Percentiles rank a stretch among this genome's conserved stretches.
Evolutionary conservation across 2,113 vertebrate species (phyloP).

Genomic region (Thymallus thymallus): DNA sequence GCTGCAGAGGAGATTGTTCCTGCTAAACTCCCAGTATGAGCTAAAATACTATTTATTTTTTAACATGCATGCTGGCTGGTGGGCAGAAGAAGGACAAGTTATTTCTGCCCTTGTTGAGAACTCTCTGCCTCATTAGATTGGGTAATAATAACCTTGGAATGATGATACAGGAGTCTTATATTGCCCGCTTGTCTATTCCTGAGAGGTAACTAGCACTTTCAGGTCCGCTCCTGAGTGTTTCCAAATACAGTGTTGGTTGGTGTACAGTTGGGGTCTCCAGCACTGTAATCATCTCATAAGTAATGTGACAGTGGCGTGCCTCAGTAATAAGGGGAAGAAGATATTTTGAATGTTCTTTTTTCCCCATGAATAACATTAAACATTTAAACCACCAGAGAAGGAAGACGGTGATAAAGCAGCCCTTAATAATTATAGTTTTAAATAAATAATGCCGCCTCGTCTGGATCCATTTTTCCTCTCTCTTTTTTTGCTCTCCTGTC

Average conservation of each 20-base stretch:
- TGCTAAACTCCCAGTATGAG: constrained; percentile 36
- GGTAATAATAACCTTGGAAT: constrained; percentile 39
- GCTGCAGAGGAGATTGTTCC: constrained; percentile 54
- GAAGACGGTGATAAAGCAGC: constrained; percentile 55
- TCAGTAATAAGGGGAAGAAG: constrained; percentile 42
- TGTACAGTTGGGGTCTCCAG: constrained; percentile 45
- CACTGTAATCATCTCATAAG: constrained; percentile 52
- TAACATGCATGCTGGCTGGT: constrained; percentile 14
- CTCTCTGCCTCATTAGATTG: constrained; percentile 39
- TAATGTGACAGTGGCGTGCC: constrained; percentile 47
- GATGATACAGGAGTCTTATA: constrained; percentile 29
- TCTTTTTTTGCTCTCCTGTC: background rate
- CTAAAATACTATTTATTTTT: constrained; percentile 49
- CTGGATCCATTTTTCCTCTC: constrained; percentile 48
- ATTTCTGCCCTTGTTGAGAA: constrained; percentile 31
- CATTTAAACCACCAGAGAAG: constrained; percentile 52
- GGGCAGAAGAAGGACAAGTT: constrained; percentile 16
- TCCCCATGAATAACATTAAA: constrained; percentile 64
- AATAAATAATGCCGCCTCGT: constrained; percentile 61
- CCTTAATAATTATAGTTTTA: constrained; percentile 65
- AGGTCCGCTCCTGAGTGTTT: constrained; percentile 25
- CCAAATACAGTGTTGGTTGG: constrained; percentile 44
- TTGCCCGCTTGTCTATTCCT: constrained; percentile 27
- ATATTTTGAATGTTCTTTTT: constrained; percentile 50
- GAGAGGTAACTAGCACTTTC: constrained; percentile 18